A percentile compares a stretch with the other conserved stretches of the same genome.
Evolutionary conservation across 2,888 invertebrate genomes (phyloP).

Genomic region (Chrysopilus asiliformis): DNA sequence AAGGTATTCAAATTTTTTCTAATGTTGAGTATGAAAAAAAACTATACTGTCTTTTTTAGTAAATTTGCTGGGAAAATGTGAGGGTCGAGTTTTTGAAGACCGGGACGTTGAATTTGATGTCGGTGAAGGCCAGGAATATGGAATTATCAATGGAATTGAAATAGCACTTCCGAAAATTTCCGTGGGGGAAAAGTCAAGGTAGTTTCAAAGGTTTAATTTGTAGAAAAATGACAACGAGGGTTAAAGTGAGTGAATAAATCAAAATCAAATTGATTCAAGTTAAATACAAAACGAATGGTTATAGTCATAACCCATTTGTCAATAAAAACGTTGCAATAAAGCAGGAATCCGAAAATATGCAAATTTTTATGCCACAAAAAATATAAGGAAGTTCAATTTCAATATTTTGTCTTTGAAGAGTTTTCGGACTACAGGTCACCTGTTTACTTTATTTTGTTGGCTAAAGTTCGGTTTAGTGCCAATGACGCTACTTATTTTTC

Average conservation of each 20-base stretch:
- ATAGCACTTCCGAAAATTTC: constrained; percentile 67
- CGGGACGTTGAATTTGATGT: constrained; percentile 67
- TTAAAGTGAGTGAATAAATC: not conserved
- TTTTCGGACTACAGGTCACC: too few species aligned
- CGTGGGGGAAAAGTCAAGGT: constrained; percentile 59
- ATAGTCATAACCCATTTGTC: too few species aligned
- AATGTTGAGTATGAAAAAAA: not conserved
- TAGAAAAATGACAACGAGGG: not conserved
- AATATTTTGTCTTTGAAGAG: too few species aligned
- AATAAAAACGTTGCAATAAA: too few species aligned
- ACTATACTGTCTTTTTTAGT: constrained; percentile 16
- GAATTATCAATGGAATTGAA: constrained; percentile 71
- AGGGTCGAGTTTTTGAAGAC: constrained; percentile 44
- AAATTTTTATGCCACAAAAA: too few species aligned
- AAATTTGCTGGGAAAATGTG: constrained; percentile 24
- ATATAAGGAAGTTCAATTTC: too few species aligned
- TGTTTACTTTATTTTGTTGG: too few species aligned
- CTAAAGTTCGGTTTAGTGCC: too few species aligned
- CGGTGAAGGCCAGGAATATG: constrained; percentile 70
- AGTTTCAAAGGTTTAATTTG: constrained; percentile 1
- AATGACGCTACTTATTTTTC: too few species aligned
- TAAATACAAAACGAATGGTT: too few species aligned
- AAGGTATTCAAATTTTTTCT: constrained; percentile 43
- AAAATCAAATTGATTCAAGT: too few species aligned
- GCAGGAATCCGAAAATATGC: too few species aligned